These are phyloP conservation scores for Pterophyllum scalare DNA, from an alignment of 2,113 vertebrate genomes.

Conservation along the genomic window DNA sequence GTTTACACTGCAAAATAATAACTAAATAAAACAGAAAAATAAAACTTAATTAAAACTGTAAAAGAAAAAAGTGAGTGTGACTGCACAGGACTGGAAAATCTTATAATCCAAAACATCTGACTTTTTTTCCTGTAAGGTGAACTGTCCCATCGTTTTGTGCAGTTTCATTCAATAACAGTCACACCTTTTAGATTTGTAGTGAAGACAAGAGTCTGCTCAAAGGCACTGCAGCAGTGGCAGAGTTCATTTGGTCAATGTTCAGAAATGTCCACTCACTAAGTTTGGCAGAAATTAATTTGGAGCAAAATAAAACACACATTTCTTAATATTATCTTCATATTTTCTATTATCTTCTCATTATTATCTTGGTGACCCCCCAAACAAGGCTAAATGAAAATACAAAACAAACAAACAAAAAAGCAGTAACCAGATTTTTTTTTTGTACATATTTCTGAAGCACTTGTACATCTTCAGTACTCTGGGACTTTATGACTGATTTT, in stretches of 20 bases:
- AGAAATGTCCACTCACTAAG: background rate
- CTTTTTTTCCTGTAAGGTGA: background rate
- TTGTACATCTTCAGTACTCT: background rate
- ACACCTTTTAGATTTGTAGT: background rate
- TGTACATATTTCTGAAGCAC: background rate
- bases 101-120: background rate
- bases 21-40: background rate
- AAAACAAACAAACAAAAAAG: background rate
- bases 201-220: background rate
- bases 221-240: background rate
- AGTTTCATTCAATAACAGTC: background rate
- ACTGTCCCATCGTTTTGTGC: background rate
- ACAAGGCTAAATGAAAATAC: accelerated
- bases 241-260: background rate
- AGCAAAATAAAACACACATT: background rate
- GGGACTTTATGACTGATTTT: background rate
- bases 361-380: background rate
- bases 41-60: too few species aligned
- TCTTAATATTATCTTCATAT: background rate
- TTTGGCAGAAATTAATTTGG: background rate
- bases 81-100: background rate
- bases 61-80: accelerated
- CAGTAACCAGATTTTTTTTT: too few species aligned
- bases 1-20: too few species aligned
- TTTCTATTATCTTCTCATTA: too few species aligned